phyloP scores from a whole-genome alignment of 2,888 invertebrate species.

The Sialis lutaria region DNA sequence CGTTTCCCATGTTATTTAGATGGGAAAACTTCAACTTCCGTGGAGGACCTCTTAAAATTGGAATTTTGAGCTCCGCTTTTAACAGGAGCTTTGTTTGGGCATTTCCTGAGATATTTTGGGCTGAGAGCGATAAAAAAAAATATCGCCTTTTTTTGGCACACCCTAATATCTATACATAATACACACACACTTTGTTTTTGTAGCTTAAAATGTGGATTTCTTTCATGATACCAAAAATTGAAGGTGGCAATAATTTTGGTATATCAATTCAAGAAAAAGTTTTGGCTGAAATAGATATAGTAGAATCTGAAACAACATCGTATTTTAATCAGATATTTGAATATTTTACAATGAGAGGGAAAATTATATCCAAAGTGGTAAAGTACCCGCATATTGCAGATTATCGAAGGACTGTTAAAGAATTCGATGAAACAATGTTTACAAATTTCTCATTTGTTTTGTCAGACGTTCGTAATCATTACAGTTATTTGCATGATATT shows the following conservation, averaged over 20 bases:
- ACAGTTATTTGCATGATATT: conserved; percentile 92
- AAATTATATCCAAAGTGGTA: conserved; percentile 76
- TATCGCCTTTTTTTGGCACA: too few relatives aligned
- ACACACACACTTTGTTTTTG: too few relatives aligned
- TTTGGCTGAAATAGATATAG: conserved; percentile 85
- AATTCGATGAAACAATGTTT: conserved; percentile 94
- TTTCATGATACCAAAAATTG: conserved; percentile 96
- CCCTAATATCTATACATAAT: too few relatives aligned
- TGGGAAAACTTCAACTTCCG: too few relatives aligned
- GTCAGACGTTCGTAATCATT: conserved; percentile 90
- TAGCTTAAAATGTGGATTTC: conserved; percentile 98
- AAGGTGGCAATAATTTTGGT: conserved; percentile 99
- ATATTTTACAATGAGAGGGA: conserved; percentile 79
- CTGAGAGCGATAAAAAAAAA: too few relatives aligned
- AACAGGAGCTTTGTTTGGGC: too few relatives aligned
- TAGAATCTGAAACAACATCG: conserved; percentile 93
- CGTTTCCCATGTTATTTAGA: too few relatives aligned
- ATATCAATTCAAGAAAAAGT: conserved; percentile 98
- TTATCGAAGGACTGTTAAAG: conserved; percentile 80
- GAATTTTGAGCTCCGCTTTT: too few relatives aligned
- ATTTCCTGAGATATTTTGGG: too few relatives aligned
- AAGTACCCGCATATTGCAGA: conserved; percentile 97
- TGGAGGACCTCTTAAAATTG: too few relatives aligned
- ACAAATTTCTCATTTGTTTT: conserved; percentile 84
- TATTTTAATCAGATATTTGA: conserved; percentile 97